These are phyloP conservation scores for Dichetophora obliterata DNA, from an alignment of 2,888 invertebrate genomes.

Conservation along the genomic window DNA sequence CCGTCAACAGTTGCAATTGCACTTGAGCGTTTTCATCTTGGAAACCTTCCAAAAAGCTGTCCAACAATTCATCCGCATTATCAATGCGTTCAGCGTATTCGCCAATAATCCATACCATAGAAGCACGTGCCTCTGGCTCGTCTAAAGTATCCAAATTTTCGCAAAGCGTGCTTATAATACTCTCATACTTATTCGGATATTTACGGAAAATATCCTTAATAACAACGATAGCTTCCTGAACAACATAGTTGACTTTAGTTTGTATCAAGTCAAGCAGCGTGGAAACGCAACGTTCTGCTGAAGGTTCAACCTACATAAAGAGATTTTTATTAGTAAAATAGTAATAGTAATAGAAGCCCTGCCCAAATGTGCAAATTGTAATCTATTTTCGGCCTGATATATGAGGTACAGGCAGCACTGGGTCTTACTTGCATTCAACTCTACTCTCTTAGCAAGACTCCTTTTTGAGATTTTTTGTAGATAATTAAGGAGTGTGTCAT, in stretches of 20 bases:
- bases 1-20: slow-evolving; percentile 95
- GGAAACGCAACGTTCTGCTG: slow-evolving; percentile 98
- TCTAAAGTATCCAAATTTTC: slow-evolving; percentile 99
- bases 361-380: too few relatives aligned
- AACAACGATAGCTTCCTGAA: slow-evolving; percentile 99
- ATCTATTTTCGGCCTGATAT: too few relatives aligned
- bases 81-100: slow-evolving; percentile 99
- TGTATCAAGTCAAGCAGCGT: slow-evolving; percentile 97
- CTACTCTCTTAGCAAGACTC: too few relatives aligned
- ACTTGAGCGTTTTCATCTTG: slow-evolving; percentile 97
- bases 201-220: slow-evolving; percentile 98
- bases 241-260: slow-evolving; percentile 99
- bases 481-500: too few relatives aligned
- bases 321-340: not conserved
- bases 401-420: too few relatives aligned
- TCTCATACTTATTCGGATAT: slow-evolving; percentile 99
- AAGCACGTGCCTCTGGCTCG: slow-evolving; percentile 98
- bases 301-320: slow-evolving; percentile 80
- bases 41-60: slow-evolving; percentile 98
- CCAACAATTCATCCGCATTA: slow-evolving; percentile 97
- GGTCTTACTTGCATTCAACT: too few relatives aligned
- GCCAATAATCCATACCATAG: slow-evolving; percentile 96
- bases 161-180: slow-evolving; percentile 98
- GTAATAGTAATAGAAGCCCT: too few relatives aligned
- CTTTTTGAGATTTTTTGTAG: too few relatives aligned